These are phyloP conservation scores for Lepus americanus DNA, from an alignment of 2,113 vertebrate species.

Conservation along the genomic window DNA sequence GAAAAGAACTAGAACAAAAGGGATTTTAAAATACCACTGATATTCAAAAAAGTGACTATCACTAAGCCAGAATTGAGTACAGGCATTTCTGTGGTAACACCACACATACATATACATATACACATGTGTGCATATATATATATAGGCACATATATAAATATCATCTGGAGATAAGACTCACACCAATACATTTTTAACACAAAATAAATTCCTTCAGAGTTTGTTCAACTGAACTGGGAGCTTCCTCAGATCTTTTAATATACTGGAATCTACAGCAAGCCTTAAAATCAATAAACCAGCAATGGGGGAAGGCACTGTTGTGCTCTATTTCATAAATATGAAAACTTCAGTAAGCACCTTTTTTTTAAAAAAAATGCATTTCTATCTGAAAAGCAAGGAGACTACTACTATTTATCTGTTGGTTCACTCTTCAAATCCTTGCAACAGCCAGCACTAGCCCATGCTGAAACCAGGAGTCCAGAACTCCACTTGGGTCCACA, in stretches of 20 bases:
- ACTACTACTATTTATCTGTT: too few relatives aligned
- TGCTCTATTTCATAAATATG: too few relatives aligned
- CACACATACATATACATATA: neutral
- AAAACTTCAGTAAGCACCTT: neutral
- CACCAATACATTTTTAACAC: conserved; percentile 30
- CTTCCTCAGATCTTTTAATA: conserved; percentile 27
- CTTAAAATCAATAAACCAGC: conserved; percentile 20
- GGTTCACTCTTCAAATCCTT: too few relatives aligned
- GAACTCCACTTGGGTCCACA: too few relatives aligned
- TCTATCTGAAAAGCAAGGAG: too few relatives aligned
- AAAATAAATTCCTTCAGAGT: neutral
- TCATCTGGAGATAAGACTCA: neutral
- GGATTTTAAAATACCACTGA: neutral
- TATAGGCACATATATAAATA: neutral
- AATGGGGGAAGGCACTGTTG: too few relatives aligned
- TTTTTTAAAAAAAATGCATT: neutral
- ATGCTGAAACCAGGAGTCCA: too few relatives aligned
- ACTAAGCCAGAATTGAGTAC: neutral
- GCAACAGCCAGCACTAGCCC: too few relatives aligned
- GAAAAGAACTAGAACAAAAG: neutral
- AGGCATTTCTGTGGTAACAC: neutral
- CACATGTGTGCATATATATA: too few relatives aligned
- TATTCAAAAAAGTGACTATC: conserved; percentile 1
- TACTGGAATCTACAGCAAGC: neutral
- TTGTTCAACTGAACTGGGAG: neutral